These are phyloP conservation scores for Hemicentrotus pulcherrimus DNA, from an alignment of 35 echinoderm and acorn worm genomes.

Conservation along the genomic window DNA sequence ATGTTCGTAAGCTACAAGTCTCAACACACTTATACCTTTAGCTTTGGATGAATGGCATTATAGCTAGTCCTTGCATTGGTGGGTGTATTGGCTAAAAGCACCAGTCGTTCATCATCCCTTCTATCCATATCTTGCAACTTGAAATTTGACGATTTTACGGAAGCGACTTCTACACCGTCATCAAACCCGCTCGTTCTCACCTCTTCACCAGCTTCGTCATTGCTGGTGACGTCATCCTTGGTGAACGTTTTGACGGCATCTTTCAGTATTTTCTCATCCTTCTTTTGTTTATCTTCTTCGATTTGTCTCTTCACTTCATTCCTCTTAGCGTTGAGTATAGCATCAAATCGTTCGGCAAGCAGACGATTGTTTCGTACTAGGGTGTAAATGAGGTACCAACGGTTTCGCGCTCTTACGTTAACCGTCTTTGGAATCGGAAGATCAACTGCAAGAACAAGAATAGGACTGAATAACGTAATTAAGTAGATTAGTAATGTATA, in stretches of 20 bases:
- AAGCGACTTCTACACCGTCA: not conserved
- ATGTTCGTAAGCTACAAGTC: too few species aligned
- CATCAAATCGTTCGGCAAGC: constrained; percentile 17
- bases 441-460: constrained; percentile 7
- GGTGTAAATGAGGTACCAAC: constrained; percentile 65
- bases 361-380: constrained; percentile 55
- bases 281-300: not conserved
- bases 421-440: not conserved
- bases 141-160: not conserved
- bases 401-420: constrained; percentile 50
- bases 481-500: not conserved
- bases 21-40: not conserved
- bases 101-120: constrained; percentile 31
- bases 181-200: not conserved
- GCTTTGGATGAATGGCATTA: not conserved
- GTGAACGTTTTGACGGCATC: not conserved
- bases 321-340: constrained; percentile 14
- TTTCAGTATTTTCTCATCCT: not conserved
- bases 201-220: not conserved
- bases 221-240: not conserved
- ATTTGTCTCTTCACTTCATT: not conserved
- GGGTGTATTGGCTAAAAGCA: not conserved
- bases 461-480: too few species aligned
- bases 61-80: not conserved
- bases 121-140: not conserved